A percentile compares a stretch with the other conserved stretches of the same genome.
phyloP scores from a whole-genome alignment of 2,113 vertebrate genomes.

The Sturnus vulgaris region DNA sequence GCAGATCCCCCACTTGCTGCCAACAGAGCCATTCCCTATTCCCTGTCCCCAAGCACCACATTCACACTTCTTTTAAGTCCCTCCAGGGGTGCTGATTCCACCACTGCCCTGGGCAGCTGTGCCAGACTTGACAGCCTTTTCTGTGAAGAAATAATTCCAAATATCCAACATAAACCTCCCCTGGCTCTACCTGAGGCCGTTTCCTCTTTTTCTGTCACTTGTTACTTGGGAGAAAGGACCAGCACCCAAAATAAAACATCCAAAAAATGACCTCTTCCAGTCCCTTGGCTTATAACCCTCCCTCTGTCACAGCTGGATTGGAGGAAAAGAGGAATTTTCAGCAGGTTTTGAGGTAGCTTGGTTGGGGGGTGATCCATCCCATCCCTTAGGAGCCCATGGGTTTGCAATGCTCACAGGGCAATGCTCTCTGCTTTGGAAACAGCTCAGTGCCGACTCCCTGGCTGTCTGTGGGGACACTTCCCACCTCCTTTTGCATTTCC shows the following conservation, averaged over 20 bases:
- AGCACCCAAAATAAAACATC: not conserved
- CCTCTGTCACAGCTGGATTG: not conserved
- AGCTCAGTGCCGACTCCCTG: not conserved
- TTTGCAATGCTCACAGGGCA: not conserved
- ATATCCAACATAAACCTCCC: not conserved
- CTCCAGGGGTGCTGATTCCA: not conserved
- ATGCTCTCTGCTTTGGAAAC: not conserved
- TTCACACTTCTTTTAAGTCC: not conserved
- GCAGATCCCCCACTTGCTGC: rapidly evolving
- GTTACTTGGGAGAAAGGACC: no score
- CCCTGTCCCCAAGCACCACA: not conserved
- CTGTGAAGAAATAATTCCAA: not conserved
- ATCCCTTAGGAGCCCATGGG: not conserved
- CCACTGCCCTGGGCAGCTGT: not conserved
- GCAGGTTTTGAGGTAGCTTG: not conserved
- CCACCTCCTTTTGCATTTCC: not conserved
- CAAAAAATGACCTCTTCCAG: rapidly evolving
- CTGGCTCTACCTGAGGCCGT: not conserved
- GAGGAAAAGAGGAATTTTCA: not conserved
- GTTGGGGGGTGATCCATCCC: not conserved
- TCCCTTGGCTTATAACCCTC: not conserved
- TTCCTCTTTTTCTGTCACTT: not conserved
- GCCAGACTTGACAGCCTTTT: not conserved
- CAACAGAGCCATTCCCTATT: not conserved
- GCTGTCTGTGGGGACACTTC: not conserved